A percentile compares a stretch with the other conserved stretches of the same genome.
phyloP scores from a whole-genome alignment of 1,140 invertebrate species.

The Lepidurus apus region DNA sequence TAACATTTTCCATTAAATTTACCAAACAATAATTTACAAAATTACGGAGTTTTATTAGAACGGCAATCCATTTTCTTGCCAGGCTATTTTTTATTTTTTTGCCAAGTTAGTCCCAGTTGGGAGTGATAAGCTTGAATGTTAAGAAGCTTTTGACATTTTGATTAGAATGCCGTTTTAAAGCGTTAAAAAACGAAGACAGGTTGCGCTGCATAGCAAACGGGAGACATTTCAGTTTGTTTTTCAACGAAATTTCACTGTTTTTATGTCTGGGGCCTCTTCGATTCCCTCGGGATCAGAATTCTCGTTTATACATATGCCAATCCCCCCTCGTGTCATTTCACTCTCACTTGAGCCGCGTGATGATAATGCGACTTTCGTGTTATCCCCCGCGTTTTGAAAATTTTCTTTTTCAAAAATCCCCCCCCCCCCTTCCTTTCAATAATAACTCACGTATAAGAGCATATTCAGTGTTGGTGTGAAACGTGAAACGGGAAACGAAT shows the following conservation, averaged over 20 bases:
- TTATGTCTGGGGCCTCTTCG: neutral
- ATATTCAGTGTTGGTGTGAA: neutral
- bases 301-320: neutral
- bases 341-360: neutral
- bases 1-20: too few species aligned
- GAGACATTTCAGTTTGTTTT: neutral
- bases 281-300: neutral
- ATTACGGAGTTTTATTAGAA: too few species aligned
- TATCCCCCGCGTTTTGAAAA: neutral
- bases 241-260: neutral
- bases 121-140: too few species aligned
- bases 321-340: slow-evolving; percentile 13
- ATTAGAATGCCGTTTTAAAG: too few species aligned
- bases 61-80: too few species aligned
- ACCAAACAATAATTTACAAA: too few species aligned
- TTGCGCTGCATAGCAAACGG: too few species aligned
- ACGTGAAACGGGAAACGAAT: too few species aligned
- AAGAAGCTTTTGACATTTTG: too few species aligned
- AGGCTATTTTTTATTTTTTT: too few species aligned
- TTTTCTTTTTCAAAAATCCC: neutral
- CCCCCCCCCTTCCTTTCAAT: neutral
- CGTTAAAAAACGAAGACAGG: too few species aligned
- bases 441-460: neutral
- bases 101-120: too few species aligned
- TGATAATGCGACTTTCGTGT: slow-evolving; percentile 21